phyloP scores from a whole-genome alignment of 2,113 vertebrate species.

The Anoplopoma fimbria region DNA sequence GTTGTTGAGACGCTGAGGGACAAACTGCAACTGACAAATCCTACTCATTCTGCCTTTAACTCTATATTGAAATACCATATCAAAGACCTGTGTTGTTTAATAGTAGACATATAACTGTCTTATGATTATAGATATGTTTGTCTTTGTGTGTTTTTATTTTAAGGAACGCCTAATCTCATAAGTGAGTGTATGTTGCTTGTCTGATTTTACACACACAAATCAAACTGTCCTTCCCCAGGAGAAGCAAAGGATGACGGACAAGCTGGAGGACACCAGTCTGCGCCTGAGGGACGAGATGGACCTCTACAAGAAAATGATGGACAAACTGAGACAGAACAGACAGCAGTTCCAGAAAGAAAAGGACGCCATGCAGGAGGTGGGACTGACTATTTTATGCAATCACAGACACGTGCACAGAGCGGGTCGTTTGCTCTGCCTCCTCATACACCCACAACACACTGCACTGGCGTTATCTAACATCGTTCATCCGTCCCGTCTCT shows the following conservation, averaged over 20 bases:
- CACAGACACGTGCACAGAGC: conserved; percentile 17
- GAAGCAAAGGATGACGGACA: conserved; percentile 93
- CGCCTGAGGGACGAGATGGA: conserved; percentile 96
- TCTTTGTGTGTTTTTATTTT: background rate
- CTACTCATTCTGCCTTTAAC: background rate
- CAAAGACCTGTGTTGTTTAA: background rate
- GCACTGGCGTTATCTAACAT: conserved; percentile 26
- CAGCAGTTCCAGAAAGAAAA: conserved; percentile 94
- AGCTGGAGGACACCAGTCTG: conserved; percentile 93
- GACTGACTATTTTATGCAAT: conserved; percentile 40
- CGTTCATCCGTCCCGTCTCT: conserved; percentile 15
- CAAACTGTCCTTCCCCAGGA: conserved; percentile 81
- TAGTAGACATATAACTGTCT: background rate
- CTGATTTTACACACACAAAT: background rate
- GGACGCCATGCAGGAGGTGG: conserved; percentile 94
- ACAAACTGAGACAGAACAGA: conserved; percentile 93
- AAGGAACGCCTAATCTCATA: background rate
- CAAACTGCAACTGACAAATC: background rate
- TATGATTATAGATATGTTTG: background rate
- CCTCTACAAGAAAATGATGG: conserved; percentile 96
- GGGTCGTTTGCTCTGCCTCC: background rate
- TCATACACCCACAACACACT: conserved; percentile 20
- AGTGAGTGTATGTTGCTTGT: background rate
- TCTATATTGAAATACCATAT: background rate
- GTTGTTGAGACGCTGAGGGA: too few species aligned